These are phyloP conservation scores for Anaspis maculata DNA, from an alignment of 2,888 invertebrate species.

Conservation along the genomic window DNA sequence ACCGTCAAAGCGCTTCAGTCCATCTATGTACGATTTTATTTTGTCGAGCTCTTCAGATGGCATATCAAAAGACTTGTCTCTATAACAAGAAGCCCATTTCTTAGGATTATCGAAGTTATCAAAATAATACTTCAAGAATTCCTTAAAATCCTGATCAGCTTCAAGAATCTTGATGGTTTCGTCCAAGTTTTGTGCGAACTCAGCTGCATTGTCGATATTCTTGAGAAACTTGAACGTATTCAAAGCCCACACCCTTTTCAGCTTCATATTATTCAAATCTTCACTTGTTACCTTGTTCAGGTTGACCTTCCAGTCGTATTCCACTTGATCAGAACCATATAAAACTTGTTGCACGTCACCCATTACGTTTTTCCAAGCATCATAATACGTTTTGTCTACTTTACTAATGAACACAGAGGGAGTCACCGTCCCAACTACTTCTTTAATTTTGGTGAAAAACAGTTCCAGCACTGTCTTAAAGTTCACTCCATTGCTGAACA, in stretches of 20 bases:
- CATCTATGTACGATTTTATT: too few species aligned
- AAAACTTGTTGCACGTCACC: constrained; percentile 3
- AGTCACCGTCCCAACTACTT: constrained; percentile 3
- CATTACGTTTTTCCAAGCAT: constrained; percentile 10
- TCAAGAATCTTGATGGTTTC: constrained; percentile 8
- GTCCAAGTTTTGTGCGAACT: constrained; percentile 10
- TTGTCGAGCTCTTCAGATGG: too few species aligned
- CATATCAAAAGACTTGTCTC: too few species aligned
- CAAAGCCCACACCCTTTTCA: constrained; percentile 10
- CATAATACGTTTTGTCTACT: constrained; percentile 7
- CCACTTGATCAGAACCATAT: constrained; percentile 7
- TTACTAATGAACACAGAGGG: constrained; percentile 6
- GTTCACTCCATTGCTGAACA: constrained; percentile 7
- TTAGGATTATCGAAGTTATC: constrained; percentile 4
- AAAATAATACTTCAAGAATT: constrained; percentile 7
- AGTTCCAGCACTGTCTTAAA: constrained; percentile 2
- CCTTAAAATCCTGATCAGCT: constrained; percentile 7
- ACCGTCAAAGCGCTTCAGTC: constrained; percentile 9
- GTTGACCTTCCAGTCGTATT: constrained; percentile 11
- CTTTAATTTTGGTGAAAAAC: constrained; percentile 10
- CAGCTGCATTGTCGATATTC: constrained; percentile 5
- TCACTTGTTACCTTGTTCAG: constrained; percentile 6
- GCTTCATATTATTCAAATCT: constrained; percentile 6
- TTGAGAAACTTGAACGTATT: constrained; percentile 7
- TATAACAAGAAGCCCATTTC: constrained; percentile 11